phyloP scores from a whole-genome alignment of 1,140 invertebrate species.

The Olivierus martensii region DNA sequence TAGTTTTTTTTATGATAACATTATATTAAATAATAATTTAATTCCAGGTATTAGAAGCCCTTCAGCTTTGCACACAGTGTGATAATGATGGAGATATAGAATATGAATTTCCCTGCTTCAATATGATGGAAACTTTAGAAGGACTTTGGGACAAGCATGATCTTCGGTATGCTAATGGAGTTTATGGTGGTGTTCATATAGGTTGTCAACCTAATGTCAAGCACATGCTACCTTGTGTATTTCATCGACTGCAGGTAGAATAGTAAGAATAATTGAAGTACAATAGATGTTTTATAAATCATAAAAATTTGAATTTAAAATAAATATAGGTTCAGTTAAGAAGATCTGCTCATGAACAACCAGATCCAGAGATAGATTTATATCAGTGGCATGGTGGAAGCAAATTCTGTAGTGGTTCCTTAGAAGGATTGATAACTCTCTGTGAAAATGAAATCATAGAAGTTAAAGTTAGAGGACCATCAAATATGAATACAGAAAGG shows the following conservation, averaged over 20 bases:
- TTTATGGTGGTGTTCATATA: slow-evolving; percentile 53
- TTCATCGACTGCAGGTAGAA: slow-evolving; percentile 50
- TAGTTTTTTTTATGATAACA: too few species aligned
- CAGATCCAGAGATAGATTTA: slow-evolving; percentile 44
- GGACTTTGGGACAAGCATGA: slow-evolving; percentile 56
- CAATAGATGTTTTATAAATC: background rate
- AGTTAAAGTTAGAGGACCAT: slow-evolving; percentile 56
- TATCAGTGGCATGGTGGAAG: slow-evolving; percentile 67
- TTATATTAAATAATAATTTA: background rate
- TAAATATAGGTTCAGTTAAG: slow-evolving; percentile 46
- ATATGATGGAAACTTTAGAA: slow-evolving; percentile 52
- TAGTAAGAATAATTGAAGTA: background rate
- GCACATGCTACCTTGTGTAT: slow-evolving; percentile 45
- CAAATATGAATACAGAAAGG: slow-evolving; percentile 39
- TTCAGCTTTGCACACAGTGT: slow-evolving; percentile 57
- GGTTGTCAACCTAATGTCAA: slow-evolving; percentile 36
- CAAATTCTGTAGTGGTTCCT: slow-evolving; percentile 54
- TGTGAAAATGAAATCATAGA: slow-evolving; percentile 50
- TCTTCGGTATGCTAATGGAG: slow-evolving; percentile 37
- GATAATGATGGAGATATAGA: slow-evolving; percentile 56
- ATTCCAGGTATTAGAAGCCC: slow-evolving; percentile 43
- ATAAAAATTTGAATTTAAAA: background rate
- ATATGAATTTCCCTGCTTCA: slow-evolving; percentile 69
- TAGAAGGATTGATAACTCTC: slow-evolving; percentile 57
- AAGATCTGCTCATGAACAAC: slow-evolving; percentile 41